Percentiles rank a stretch among this genome's conserved stretches.
Conservation (phyloP, 2,797 vertebrate genomes). For the Trematomus bernacchii region DNA sequence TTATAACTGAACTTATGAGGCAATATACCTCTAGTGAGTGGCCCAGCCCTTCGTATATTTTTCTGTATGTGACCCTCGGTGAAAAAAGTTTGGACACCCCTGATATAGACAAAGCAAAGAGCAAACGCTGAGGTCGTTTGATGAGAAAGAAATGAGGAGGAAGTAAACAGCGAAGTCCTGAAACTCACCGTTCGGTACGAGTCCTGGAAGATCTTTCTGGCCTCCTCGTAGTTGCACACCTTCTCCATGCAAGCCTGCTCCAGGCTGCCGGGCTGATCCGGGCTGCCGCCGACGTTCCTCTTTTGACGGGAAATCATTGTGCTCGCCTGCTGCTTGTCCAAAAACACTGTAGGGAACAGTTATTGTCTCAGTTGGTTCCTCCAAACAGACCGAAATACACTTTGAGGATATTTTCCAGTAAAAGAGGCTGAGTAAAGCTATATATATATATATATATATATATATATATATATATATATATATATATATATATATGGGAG, state of each 20-base stretch:
- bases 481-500: too few species aligned
- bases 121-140: neutral
- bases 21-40: too few species aligned
- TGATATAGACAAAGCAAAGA: neutral
- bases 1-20: too few species aligned
- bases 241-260: slow-evolving; percentile 86
- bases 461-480: too few species aligned
- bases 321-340: slow-evolving; percentile 81
- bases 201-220: slow-evolving; percentile 83
- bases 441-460: too few species aligned
- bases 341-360: slow-evolving; percentile 73
- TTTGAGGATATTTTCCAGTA: neutral
- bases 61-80: too few species aligned
- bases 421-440: neutral
- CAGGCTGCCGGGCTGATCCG: slow-evolving; percentile 60
- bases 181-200: slow-evolving; percentile 84
- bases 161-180: neutral
- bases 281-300: slow-evolving; percentile 63
- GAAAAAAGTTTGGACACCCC: too few species aligned
- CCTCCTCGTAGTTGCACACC: slow-evolving; percentile 86
- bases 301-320: slow-evolving; percentile 81
- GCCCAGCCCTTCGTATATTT: too few species aligned
- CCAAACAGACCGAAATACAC: neutral
- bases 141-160: neutral
- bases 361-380: neutral